A percentile compares a stretch with the other conserved stretches of the same genome.
phyloP scores from a whole-genome alignment of 1,140 invertebrate species.

The Drosophila equinoxialis region DNA sequence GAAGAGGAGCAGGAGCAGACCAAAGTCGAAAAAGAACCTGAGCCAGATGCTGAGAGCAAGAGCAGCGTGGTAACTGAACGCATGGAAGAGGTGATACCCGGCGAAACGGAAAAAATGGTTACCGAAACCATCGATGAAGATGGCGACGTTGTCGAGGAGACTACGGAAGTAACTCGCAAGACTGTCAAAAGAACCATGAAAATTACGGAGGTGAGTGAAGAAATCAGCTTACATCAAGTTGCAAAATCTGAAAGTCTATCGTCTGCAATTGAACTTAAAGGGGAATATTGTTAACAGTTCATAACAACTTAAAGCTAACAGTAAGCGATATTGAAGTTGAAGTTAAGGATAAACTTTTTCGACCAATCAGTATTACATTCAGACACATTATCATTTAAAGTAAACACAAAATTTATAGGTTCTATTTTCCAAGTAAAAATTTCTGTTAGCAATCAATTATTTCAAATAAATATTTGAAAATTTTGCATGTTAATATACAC shows the following conservation, averaged over 20 bases:
- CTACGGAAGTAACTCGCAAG: constrained; percentile 77
- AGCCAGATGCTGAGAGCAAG: constrained; percentile 60
- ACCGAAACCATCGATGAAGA: constrained; percentile 80
- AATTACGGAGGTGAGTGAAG: constrained; percentile 79
- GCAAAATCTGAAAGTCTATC: too few relatives aligned
- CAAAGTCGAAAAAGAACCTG: constrained; percentile 16
- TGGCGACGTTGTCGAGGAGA: constrained; percentile 79
- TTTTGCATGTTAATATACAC: neutral
- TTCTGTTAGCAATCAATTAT: neutral
- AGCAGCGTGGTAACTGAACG: constrained; percentile 66
- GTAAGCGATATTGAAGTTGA: too few relatives aligned
- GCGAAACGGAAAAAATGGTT: constrained; percentile 76
- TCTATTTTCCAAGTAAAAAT: neutral
- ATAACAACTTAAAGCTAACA: too few relatives aligned
- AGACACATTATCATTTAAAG: too few relatives aligned
- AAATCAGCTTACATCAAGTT: neutral
- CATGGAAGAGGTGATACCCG: constrained; percentile 72
- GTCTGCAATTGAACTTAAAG: too few relatives aligned
- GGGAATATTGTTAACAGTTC: too few relatives aligned
- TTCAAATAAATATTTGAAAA: neutral
- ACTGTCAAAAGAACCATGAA: constrained; percentile 81
- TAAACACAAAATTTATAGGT: too few relatives aligned
- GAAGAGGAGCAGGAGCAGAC: constrained; percentile 47
- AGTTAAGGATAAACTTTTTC: too few relatives aligned
- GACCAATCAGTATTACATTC: too few relatives aligned